Evolutionary conservation across 1,140 invertebrate genomes (phyloP).

Genomic region (Scylla paramamosain): DNA sequence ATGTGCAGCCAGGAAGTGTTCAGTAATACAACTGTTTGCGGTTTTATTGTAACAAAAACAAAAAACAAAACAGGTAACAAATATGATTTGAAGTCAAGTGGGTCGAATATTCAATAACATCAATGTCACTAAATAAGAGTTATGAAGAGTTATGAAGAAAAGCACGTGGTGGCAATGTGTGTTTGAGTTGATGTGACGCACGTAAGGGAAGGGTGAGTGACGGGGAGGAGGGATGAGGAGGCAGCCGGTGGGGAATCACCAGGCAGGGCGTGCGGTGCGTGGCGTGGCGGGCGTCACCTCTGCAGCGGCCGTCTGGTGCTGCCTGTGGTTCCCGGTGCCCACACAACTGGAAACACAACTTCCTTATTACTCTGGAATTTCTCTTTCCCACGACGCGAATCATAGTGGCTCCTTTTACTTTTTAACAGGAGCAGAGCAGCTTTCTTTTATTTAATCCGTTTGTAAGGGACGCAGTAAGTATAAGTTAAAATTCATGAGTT

Average conservation of each 20-base stretch:
- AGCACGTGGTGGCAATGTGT: no score
- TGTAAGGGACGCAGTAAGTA: background rate
- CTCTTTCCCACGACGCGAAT: background rate
- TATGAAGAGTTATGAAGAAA: no score
- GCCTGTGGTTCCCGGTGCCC: background rate
- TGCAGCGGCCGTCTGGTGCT: background rate
- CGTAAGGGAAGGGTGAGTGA: background rate
- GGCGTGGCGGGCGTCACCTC: background rate
- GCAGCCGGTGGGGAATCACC: background rate
- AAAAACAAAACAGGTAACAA: no score
- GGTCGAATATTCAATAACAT: no score
- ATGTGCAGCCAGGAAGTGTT: no score
- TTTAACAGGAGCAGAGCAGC: background rate
- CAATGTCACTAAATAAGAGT: no score
- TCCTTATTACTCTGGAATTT: background rate
- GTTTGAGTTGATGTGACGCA: background rate
- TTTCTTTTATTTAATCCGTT: background rate
- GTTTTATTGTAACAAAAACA: no score
- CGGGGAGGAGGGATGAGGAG: background rate
- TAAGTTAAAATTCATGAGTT: background rate
- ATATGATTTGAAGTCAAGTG: no score
- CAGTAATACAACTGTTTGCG: no score
- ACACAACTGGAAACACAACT: background rate
- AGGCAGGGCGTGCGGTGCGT: no score
- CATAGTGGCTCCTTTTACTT: background rate